Conservation (phyloP, 2,888 invertebrate genomes). For the Ypsolopha sequella region DNA sequence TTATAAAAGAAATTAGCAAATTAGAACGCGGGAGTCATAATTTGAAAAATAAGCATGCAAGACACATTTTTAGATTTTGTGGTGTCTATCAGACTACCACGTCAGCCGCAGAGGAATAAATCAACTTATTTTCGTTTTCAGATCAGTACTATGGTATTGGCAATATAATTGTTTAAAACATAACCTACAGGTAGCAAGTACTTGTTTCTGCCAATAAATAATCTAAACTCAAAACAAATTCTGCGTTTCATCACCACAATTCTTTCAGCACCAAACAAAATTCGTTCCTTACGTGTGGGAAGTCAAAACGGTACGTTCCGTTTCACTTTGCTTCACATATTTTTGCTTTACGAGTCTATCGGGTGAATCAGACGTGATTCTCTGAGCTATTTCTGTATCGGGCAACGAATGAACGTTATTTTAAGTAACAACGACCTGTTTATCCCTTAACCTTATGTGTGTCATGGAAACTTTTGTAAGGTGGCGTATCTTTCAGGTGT, state of each 20-base stretch:
- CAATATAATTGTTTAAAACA: too few species aligned
- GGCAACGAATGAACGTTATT: slow-evolving; percentile 11
- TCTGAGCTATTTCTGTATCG: neutral
- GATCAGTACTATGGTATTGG: too few species aligned
- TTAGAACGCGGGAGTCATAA: too few species aligned
- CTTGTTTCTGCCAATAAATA: too few species aligned
- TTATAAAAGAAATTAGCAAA: too few species aligned
- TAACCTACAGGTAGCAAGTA: too few species aligned
- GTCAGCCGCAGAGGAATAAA: too few species aligned
- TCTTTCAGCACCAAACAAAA: neutral
- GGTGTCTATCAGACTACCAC: too few species aligned
- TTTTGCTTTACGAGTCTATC: slow-evolving; percentile 10
- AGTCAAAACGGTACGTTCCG: neutral
- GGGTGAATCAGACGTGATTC: slow-evolving; percentile 16
- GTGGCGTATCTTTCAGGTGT: too few species aligned
- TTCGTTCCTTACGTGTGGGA: neutral
- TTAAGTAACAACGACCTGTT: slow-evolving; percentile 8
- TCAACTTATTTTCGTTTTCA: too few species aligned
- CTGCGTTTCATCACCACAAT: neutral
- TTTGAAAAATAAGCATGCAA: too few species aligned
- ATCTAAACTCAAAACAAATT: neutral
- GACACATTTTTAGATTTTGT: too few species aligned
- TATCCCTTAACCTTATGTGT: neutral
- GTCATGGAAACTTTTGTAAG: neutral
- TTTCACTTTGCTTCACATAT: slow-evolving; percentile 6